These are phyloP conservation scores for Acanthacorydalis orientalis DNA, from an alignment of 2,888 invertebrate species.

Conservation along the genomic window DNA sequence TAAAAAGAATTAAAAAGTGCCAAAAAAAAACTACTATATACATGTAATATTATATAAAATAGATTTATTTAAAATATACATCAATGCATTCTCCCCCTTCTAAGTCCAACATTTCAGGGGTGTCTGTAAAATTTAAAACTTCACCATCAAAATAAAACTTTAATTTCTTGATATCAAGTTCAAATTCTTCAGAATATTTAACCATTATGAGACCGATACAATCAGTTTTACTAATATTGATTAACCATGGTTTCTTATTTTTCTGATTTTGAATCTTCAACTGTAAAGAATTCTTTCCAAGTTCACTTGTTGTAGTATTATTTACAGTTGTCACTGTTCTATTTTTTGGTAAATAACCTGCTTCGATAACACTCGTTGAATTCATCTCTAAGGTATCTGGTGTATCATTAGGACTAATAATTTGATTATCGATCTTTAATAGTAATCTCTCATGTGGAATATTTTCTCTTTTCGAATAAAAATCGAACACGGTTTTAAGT, in stretches of 20 bases:
- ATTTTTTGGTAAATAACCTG: background rate
- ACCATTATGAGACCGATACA: slow-evolving; percentile 25
- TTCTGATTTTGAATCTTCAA: slow-evolving; percentile 31
- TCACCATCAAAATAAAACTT: slow-evolving; percentile 38
- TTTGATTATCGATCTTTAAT: slow-evolving; percentile 26
- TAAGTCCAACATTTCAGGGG: slow-evolving; percentile 27
- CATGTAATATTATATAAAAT: background rate
- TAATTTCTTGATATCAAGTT: slow-evolving; percentile 24
- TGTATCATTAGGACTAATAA: slow-evolving; percentile 26
- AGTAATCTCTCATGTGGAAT: slow-evolving; percentile 23
- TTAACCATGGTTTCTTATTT: slow-evolving; percentile 25
- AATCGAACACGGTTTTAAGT: slow-evolving; percentile 25
- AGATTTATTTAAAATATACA: slow-evolving; percentile 14
- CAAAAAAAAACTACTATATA: too few species aligned
- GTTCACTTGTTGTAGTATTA: background rate
- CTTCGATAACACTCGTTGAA: slow-evolving; percentile 26
- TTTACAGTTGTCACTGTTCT: background rate
- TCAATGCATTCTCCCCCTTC: slow-evolving; percentile 39
- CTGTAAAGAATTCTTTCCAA: background rate
- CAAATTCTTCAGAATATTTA: slow-evolving; percentile 30
- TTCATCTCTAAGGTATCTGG: slow-evolving; percentile 28
- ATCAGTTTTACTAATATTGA: slow-evolving; percentile 20
- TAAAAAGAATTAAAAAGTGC: too few species aligned
- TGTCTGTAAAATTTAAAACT: slow-evolving; percentile 23
- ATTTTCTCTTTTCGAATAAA: slow-evolving; percentile 23